phyloP scores from a whole-genome alignment of 1,140 invertebrate species.

The Grapholita molesta region DNA sequence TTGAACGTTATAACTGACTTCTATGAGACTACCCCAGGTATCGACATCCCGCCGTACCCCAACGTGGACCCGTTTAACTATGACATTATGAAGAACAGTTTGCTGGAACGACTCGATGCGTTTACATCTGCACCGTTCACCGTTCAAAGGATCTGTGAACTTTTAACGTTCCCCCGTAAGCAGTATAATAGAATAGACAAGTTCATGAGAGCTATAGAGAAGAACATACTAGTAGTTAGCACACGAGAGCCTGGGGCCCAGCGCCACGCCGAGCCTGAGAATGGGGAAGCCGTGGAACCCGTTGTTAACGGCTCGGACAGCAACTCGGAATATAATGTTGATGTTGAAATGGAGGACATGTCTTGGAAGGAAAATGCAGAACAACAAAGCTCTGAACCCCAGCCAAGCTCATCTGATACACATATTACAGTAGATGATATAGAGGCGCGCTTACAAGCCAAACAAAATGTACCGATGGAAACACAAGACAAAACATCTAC shows the following conservation, averaged over 20 bases:
- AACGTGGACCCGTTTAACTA: conserved; percentile 96
- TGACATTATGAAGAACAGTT: conserved; percentile 91
- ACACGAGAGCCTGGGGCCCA: conserved; percentile 91
- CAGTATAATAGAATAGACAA: conserved; percentile 98
- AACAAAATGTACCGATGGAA: conserved; percentile 46
- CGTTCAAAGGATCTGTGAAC: conserved; percentile 96
- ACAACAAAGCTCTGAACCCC: conserved; percentile 50
- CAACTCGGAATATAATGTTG: conserved; percentile 82
- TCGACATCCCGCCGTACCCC: conserved; percentile 88
- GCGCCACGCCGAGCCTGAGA: conserved; percentile 80
- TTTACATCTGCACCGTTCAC: conserved; percentile 96
- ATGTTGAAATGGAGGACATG: conserved; percentile 84
- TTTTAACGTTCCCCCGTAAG: conserved; percentile 93
- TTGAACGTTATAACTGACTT: conserved; percentile 92
- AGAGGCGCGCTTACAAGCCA: conserved; percentile 52
- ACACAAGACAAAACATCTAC: conserved; percentile 43
- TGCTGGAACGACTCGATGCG: conserved; percentile 90
- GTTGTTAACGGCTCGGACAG: conserved; percentile 79
- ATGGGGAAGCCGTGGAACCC: conserved; percentile 82
- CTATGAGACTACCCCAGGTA: conserved; percentile 86
- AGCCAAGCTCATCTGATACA: conserved; percentile 65
- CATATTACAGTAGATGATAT: conserved; percentile 63
- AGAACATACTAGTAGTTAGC: conserved; percentile 96
- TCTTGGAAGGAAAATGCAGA: conserved; percentile 76
- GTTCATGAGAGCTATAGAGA: conserved; percentile 96